Conservation (phyloP, 2,113 vertebrate species). For the Callocephalon fimbriatum region DNA sequence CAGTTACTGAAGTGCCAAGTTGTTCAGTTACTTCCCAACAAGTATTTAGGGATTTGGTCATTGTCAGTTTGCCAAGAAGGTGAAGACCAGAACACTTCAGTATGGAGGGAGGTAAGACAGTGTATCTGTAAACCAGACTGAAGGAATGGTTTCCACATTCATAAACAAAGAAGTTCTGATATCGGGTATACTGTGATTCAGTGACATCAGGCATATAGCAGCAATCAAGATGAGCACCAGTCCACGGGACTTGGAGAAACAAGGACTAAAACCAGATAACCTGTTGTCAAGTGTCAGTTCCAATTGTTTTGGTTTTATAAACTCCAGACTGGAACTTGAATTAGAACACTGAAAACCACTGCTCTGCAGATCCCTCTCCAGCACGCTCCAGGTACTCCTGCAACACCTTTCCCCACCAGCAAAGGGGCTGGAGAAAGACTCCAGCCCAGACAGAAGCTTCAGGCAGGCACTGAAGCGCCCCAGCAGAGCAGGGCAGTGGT, state of each 20-base stretch:
- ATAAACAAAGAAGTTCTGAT: neutral
- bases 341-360: neutral
- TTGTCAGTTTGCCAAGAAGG: neutral
- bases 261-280: neutral
- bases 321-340: neutral
- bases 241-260: neutral
- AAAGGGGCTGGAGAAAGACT: fast-evolving
- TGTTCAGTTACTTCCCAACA: neutral
- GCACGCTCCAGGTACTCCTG: neutral
- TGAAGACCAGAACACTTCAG: neutral
- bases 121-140: neutral
- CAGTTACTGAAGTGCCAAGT: fast-evolving
- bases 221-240: neutral
- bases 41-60: neutral
- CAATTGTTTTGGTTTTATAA: neutral
- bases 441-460: neutral
- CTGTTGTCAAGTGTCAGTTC: neutral
- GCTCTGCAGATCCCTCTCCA: neutral
- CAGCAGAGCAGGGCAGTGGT: fast-evolving
- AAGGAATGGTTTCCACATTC: neutral
- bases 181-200: neutral
- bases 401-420: fast-evolving
- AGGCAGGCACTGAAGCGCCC: neutral
- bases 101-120: neutral
- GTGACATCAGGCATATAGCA: neutral